Evolutionary conservation across 2,797 vertebrate genomes (phyloP).

Genomic region (Leptodactylus fallax): DNA sequence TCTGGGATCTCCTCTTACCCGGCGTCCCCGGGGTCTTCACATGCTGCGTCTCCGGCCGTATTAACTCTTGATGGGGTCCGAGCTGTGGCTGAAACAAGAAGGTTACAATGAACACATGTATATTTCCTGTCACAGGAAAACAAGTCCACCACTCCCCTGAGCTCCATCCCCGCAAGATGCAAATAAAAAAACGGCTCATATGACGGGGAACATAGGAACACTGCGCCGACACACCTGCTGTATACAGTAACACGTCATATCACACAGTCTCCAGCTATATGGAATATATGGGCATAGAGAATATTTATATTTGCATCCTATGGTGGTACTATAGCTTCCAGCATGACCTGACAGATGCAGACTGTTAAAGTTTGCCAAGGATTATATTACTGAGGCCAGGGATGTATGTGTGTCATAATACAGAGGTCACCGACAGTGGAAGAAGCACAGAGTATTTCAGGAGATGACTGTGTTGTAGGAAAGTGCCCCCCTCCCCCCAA

Average conservation of each 20-base stretch:
- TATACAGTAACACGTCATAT: not conserved
- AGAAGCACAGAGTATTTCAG: not conserved
- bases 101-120: slow-evolving; percentile 36
- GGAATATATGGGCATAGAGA: no score
- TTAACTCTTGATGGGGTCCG: not conserved
- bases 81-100: slow-evolving; percentile 36
- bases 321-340: not conserved
- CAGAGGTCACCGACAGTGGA: no score
- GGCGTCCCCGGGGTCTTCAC: not conserved
- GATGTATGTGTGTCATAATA: not conserved
- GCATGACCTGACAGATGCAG: not conserved
- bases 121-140: slow-evolving; percentile 59
- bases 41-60: not conserved
- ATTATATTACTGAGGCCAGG: not conserved
- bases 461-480: not conserved
- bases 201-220: not conserved
- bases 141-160: slow-evolving; percentile 34
- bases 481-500: no score
- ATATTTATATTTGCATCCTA: not conserved
- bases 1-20: slow-evolving; percentile 2
- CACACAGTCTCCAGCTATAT: no score
- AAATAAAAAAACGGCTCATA: not conserved
- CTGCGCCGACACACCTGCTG: no score
- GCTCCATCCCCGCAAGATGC: not conserved
- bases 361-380: not conserved